Base-by-base conservation (phyloP, 2,888 invertebrate species). In the Alloplasta piceator region DNA sequence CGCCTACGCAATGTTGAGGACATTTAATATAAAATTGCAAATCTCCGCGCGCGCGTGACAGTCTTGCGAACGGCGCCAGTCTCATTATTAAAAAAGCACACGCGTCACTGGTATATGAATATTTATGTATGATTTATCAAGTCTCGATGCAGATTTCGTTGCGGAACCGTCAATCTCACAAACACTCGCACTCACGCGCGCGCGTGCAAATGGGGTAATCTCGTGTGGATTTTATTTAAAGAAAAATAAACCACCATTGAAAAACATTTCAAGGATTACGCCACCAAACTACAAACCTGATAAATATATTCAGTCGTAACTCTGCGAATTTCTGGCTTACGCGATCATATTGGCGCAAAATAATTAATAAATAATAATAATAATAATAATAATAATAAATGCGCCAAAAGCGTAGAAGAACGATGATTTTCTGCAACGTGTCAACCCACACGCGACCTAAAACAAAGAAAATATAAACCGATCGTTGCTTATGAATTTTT, bases 41-140 rank as follows among this genome's bases (percentile, higher is more conserved):
- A 9, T 73, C 16, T 55, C 43, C 43, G 52, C 38, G 36, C 10
- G 46, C 36, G 38, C 63, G 48, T 43, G 70, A 77, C 41, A 63
- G 60, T 67, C 10, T 16, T 14, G 12, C 36, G 38, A 55, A 43
- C 66, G 78, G 78, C 78, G 78, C 78, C 78, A 72, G 78, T 72
- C 72, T 60, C 46, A 60, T 72, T 60, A 66, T 78, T 60, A 66
- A 43, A 38, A 48, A 55, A 56, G 48, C 36, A 39, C 38, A 52
- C 61, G 56, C 66, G 38, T 71, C 16, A 12, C 26, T 10, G 36
- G n/a, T 10, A 1, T 50, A 72, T 72, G 71, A 72, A 78, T 78
- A 78, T 78, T 72, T 66, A 78, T 72, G 2, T 36, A 66, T 78
- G 71, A 78, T 78, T 78, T 72, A 78, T 78, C 36, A 43, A 60